These are phyloP conservation scores for Trichopoda pennipes DNA, from an alignment of 2,888 invertebrate species.

Conservation along the genomic window DNA sequence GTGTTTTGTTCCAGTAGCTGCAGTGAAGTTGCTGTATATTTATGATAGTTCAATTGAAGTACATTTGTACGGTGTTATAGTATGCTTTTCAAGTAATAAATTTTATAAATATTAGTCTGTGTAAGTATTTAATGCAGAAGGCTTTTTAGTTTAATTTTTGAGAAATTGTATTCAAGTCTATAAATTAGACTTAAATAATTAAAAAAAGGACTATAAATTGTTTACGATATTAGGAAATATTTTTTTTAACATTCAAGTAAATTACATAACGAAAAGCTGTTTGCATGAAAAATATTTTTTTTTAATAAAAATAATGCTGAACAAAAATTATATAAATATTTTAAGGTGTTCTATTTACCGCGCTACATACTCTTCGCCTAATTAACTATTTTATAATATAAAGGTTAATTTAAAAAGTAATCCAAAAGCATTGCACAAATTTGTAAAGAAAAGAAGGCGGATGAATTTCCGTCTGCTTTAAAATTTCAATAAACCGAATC, in stretches of 20 bases:
- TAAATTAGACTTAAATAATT: slow-evolving; percentile 26
- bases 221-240: background rate
- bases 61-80: slow-evolving; percentile 11
- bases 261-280: background rate
- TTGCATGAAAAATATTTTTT: background rate
- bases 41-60: slow-evolving; percentile 19
- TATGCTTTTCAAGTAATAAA: slow-evolving; percentile 11
- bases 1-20: slow-evolving; percentile 13
- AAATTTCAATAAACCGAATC: no score
- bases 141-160: background rate
- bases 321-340: no score
- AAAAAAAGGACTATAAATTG: slow-evolving; percentile 13
- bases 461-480: no score
- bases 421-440: no score
- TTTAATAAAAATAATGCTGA: background rate
- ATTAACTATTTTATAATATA: no score
- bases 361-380: no score
- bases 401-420: no score
- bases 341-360: no score
- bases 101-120: slow-evolving; percentile 15
- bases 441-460: no score
- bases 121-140: background rate
- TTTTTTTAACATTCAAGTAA: slow-evolving; percentile 2
- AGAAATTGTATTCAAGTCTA: slow-evolving; percentile 19
- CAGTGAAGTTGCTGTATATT: slow-evolving; percentile 12